Conservation (phyloP, 2,797 vertebrate species). For the Mormyrops boulengeri region DNA sequence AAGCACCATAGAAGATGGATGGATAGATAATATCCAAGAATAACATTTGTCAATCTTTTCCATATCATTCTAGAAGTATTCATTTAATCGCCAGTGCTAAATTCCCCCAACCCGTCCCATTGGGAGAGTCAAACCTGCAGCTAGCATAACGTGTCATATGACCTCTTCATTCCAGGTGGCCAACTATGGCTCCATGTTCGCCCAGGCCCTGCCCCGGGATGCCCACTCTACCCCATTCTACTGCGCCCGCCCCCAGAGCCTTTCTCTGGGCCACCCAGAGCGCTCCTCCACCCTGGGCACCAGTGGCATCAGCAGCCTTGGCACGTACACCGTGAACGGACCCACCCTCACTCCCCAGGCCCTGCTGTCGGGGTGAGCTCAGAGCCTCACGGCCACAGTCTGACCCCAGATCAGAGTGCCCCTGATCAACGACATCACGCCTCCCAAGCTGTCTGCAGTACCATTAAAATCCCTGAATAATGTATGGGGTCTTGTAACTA, state of each 20-base stretch:
- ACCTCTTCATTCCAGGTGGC: conserved; percentile 63
- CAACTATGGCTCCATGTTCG: conserved; percentile 78
- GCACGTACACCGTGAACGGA: conserved; percentile 76
- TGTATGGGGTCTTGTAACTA: conserved; percentile 28
- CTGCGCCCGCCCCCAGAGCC: conserved; percentile 85
- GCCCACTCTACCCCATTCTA: conserved; percentile 94
- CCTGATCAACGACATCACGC: background rate
- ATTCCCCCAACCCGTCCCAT: background rate
- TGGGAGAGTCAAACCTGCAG: background rate
- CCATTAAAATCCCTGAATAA: conserved; percentile 28
- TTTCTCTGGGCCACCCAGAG: conserved; percentile 82
- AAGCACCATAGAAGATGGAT: background rate
- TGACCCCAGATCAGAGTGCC: background rate
- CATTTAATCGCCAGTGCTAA: background rate
- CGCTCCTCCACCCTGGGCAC: conserved; percentile 76
- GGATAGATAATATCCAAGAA: background rate
- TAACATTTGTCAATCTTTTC: background rate
- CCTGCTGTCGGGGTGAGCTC: conserved; percentile 76
- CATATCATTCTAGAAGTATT: background rate
- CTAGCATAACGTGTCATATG: background rate
- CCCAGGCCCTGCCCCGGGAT: conserved; percentile 86
- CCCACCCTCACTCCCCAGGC: conserved; percentile 76
- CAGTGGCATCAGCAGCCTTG: conserved; percentile 87
- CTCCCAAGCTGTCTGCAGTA: conserved; percentile 12
- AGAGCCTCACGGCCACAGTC: background rate